Base-by-base conservation (phyloP, 1,140 invertebrate species). In the Maconellicoccus hirsutus region DNA sequence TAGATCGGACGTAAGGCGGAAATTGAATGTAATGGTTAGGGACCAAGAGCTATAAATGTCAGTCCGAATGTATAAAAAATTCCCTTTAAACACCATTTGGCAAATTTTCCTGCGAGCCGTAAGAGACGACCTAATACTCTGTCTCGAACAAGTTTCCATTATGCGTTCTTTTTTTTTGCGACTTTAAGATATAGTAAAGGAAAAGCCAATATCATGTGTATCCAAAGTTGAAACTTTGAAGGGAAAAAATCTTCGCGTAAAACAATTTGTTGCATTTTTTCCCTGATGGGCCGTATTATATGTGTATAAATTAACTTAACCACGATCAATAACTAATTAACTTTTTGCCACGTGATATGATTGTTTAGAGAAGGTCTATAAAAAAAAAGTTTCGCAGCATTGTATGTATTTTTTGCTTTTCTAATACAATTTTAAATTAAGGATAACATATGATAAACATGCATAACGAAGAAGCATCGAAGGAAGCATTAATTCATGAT, bases 251-350 rank as follows among this genome's bases (percentile, higher is more conserved):
- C 42, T 7, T 52, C 42, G 42, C 42, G 4, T 52, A 19, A 3
- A 16, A 52, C 2, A 52, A 52, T 16, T 12, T 33, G 12, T 6
- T 12, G 29, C 12, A 33, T 3, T 33, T 33, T 33, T 33, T 33
- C 12, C 29, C 29, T 33, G 12, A 12, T 33, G 3, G 12, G 29
- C 3, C 29, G 29, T 3, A 12, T 33, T 33, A 33, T 3, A 33
- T 3, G 29, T 33, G 12, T 33, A 12, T 33, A 33, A 33, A 52
- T 52, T 52, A 52, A 52, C n/a, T 52, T 52, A 19, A 52, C 10
- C 12, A 52, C 42, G 42, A 52, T 52, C 42, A 52, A 52, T 52
- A 52, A 52, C n/a, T 52, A 52, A 52, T 52, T 52, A 52, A 52
- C 10, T 52, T 52, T 52, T 52, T 52, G 10, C n/a, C 29, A 33